Evolutionary conservation across 2,113 vertebrate genomes (phyloP).

Genomic region (Rhinolophus sinicus): DNA sequence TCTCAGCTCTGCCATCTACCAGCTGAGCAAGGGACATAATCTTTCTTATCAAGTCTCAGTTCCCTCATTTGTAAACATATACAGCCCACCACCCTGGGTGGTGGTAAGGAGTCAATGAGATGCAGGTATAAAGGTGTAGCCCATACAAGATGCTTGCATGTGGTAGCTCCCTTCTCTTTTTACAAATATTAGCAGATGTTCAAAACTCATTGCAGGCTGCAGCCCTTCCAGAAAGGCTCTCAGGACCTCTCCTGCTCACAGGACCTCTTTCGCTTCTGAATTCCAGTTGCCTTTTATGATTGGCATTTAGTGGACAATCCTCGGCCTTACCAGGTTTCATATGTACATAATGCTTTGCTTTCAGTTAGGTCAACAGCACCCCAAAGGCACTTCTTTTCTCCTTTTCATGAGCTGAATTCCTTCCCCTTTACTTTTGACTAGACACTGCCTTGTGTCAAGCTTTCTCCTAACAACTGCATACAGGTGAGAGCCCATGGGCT

Average conservation of each 20-base stretch:
- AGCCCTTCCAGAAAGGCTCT: background rate
- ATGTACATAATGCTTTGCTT: background rate
- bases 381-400: background rate
- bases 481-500: background rate
- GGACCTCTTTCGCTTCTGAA: background rate
- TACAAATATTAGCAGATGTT: background rate
- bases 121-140: background rate
- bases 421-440: background rate
- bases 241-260: background rate
- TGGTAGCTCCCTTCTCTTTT: background rate
- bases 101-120: background rate
- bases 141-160: background rate
- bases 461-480: background rate
- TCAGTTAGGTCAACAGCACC: background rate
- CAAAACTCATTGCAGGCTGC: background rate
- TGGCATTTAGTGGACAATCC: background rate
- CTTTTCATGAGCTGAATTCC: background rate
- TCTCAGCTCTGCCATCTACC: background rate
- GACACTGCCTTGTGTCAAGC: background rate
- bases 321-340: background rate
- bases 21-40: background rate
- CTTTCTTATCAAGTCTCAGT: background rate
- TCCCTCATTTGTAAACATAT: background rate
- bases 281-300: background rate
- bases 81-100: background rate